Base-by-base conservation (phyloP, 1,140 invertebrate genomes). In the Sycophila sp. region DNA sequence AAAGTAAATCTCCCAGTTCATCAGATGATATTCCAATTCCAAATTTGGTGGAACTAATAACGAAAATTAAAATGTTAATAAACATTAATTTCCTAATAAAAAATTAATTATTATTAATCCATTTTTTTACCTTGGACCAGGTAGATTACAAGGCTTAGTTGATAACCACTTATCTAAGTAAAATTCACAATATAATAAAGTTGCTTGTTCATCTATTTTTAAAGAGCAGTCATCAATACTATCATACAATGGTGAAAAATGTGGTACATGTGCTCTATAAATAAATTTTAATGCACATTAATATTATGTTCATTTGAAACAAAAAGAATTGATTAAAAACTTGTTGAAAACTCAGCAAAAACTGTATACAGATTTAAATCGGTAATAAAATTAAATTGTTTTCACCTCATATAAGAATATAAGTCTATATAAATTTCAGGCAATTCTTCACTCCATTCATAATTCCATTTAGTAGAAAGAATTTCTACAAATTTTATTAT, bases 141-240 rank as follows among this genome's bases (percentile, higher is more conserved):
- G 82, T 69, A 87, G 78, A 30, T 84, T 77, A 58, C 87, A 81
- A 15, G 87, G 87, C 77, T 87, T 89, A 65, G 83, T 83, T 47
- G 80, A 81, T 5, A 90, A 71, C 86, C 88, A 90, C 71, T 83
- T 84, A 79, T 90, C 88, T 0, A 90, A 83, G 66, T 83, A 80
- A 45, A 92, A 82, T 85, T 93, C 92, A 64, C 89, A 89, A 76
- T 87, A 90, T 13, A 92, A 77, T 22, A 92, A 80, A 71, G 90
- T 91, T 75, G 88, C 88, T 75, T 87, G 82, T 13, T 87, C 86
- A 80, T 90, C 91, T 58, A 87, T 83, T 56, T 88, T 80, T 4
- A 91, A 75, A 45, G 88, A 83, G 49, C 86, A 78, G 70, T 88
- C 83, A 32, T 87, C 81, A 59, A 84, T 79, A 63, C 82, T 79